Base-by-base conservation (phyloP, 1,140 invertebrate genomes). In the Scylla paramamosain region DNA sequence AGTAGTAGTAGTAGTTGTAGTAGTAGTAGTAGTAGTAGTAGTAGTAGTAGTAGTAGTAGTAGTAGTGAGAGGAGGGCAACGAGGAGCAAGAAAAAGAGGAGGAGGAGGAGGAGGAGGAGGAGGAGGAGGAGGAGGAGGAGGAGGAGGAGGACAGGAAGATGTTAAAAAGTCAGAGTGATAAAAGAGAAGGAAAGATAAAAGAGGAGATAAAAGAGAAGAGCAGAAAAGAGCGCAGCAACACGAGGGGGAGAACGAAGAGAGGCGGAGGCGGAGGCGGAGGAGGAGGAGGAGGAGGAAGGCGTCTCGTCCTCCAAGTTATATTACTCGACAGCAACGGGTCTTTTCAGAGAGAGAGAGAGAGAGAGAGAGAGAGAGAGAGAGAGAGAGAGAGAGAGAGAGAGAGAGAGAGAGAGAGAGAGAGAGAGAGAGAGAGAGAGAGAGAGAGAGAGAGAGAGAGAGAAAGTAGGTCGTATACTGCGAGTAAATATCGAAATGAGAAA, bases 391-490 rank as follows among this genome's bases (percentile, higher is more conserved):
- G 39, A 93, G n/a, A 46, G 39, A 32, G 16, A 92, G 45, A 6
- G n/a, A 92, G 32, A 39, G 0, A 31, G 31, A 39, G 31, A 32
- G 25, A 92, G 12, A 25, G 4, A 31, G 28, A 4, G 52, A 10
- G 12, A 67, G 14, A 28, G 52, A 67, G 90, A 59, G 25, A 77
- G 31, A 32, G 77, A 93, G 91, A 93, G 77, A 39, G 67, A 92
- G 91, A 82, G 28, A 92, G 52, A 92, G 91, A 82, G 77, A 84
- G 31, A 82, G 91, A 39, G 32, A 84, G 92, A 83, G 29, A 46
- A 77, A 45, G 92, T 45, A 46, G 45, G 82, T 45, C 32, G 83
- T 29, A 84, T 29, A 45, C 25, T 32, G 45, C 28, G 29, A 29
- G 90, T 10, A 48, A 28, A 59, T 32, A 39, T 31, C 25, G 86